Conservation (phyloP, 2,113 vertebrate genomes). For the Setophaga kirtlandii region DNA sequence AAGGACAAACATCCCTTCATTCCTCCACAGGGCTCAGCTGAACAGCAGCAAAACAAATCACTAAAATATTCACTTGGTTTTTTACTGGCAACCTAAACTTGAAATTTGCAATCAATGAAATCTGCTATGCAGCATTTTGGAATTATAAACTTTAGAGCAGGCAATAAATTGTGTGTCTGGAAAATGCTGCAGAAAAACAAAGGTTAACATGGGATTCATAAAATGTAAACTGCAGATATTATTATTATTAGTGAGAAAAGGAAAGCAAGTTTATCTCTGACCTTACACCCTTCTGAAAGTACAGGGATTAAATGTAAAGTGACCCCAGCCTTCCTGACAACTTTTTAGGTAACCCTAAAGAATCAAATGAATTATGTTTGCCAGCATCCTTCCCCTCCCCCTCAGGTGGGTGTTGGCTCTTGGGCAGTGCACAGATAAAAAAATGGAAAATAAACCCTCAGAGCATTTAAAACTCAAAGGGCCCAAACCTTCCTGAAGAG, state of each 20-base stretch:
- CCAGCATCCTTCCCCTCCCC: not conserved
- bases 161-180: not conserved
- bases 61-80: not conserved
- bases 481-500: not conserved
- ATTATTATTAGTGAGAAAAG: not conserved
- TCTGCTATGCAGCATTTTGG: not conserved
- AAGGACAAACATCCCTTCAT: not conserved
- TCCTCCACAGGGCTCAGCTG: not conserved
- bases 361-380: not conserved
- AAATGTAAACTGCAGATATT: not conserved
- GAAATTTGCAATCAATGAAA: not conserved
- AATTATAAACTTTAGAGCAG: not conserved
- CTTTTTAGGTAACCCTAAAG: not conserved
- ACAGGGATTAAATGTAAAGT: not conserved
- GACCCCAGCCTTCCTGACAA: not conserved
- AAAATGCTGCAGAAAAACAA: not conserved
- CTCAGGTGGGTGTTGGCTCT: not conserved
- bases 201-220: not conserved
- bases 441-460: not conserved
- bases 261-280: not conserved
- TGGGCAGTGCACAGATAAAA: not conserved
- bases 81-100: not conserved
- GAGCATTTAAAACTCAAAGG: not conserved
- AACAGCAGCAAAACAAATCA: not conserved
- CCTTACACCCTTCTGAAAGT: not conserved